Percentiles rank a stretch among this genome's conserved stretches.
Evolutionary conservation across 2,113 vertebrate genomes (phyloP).

Genomic region (Macaca mulatta): DNA sequence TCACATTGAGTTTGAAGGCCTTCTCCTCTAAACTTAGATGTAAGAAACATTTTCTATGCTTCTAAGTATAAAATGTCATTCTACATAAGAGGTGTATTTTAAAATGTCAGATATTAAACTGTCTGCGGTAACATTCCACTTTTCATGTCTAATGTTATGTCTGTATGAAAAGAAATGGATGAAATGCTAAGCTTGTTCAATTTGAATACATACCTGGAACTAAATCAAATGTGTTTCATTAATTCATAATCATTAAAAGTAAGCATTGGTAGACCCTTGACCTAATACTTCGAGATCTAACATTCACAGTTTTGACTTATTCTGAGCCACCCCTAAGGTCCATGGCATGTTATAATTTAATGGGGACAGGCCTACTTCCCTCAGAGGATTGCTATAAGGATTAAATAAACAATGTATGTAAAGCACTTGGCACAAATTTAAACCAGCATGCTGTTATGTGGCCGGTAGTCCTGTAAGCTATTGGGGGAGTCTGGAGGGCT

Average conservation of each 20-base stretch:
- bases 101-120: conserved; percentile 71
- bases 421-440: not conserved
- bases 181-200: not conserved
- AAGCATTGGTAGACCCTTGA: not conserved
- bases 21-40: conserved; percentile 62
- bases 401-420: rapidly evolving
- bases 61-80: conserved; percentile 73
- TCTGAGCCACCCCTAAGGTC: not conserved
- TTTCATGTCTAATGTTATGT: conserved; percentile 3
- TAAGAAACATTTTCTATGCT: conserved; percentile 70
- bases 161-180: not conserved
- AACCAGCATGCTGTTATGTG: no score
- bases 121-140: conserved; percentile 46
- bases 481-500: not conserved
- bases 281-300: not conserved
- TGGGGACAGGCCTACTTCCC: not conserved
- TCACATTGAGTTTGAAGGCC: conserved; percentile 73
- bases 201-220: not conserved
- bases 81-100: conserved; percentile 67
- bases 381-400: not conserved
- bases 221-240: rapidly evolving
- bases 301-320: not conserved
- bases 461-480: not conserved
- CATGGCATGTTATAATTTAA: rapidly evolving
- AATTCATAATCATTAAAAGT: not conserved